These are phyloP conservation scores for Lissocephala sabroskyi DNA, from an alignment of 2,888 invertebrate genomes.

Conservation along the genomic window DNA sequence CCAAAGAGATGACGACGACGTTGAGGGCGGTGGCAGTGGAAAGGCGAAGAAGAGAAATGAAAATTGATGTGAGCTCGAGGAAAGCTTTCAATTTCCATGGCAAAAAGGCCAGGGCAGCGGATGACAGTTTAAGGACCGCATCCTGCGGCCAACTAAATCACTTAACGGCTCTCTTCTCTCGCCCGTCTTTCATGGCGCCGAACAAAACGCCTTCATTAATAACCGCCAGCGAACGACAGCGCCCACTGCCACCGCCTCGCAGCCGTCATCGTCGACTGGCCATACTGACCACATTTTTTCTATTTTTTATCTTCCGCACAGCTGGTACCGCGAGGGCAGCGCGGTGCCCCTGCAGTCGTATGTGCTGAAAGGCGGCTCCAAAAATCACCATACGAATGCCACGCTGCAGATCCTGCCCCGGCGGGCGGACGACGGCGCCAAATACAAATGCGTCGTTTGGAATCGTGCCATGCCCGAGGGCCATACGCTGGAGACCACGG, in stretches of 20 bases:
- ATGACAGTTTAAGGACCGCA: conserved; percentile 40
- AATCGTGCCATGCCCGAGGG: conserved; percentile 90
- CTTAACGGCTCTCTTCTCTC: conserved; percentile 39
- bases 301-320: conserved; percentile 48
- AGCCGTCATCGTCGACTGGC: background rate
- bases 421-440: conserved; percentile 88
- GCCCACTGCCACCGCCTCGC: too few relatives aligned
- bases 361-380: conserved; percentile 80
- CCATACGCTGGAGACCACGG: conserved; percentile 84
- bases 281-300: background rate
- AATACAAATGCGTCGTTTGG: conserved; percentile 89
- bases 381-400: conserved; percentile 83
- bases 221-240: conserved; percentile 28
- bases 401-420: conserved; percentile 84
- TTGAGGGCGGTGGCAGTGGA: background rate
- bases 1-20: background rate
- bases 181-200: background rate
- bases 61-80: conserved; percentile 17
- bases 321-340: conserved; percentile 87
- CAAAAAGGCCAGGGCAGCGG: background rate
- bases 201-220: conserved; percentile 51
- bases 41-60: conserved; percentile 9
- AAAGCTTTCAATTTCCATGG: conserved; percentile 4
- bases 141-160: conserved; percentile 53
- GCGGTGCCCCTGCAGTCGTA: conserved; percentile 82